These are phyloP conservation scores for Pelecanus crispus DNA, from an alignment of 2,113 vertebrate genomes.

Conservation along the genomic window DNA sequence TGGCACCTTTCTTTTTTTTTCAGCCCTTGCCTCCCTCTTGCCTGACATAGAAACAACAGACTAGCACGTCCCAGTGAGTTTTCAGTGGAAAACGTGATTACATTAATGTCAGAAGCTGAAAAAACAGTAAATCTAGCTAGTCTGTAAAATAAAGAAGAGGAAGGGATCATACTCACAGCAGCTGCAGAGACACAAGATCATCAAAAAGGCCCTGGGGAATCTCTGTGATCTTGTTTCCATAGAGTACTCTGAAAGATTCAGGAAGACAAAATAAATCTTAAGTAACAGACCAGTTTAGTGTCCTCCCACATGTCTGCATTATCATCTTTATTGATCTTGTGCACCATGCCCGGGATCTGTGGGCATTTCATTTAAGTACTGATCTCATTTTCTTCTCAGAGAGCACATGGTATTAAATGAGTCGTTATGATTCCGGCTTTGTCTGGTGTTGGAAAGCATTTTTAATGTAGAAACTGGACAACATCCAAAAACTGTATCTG, in stretches of 20 bases:
- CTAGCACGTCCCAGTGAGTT: not conserved
- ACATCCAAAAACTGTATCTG: constrained; percentile 35
- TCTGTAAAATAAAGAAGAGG: constrained; percentile 4
- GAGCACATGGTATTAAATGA: constrained; percentile 59
- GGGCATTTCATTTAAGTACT: constrained; percentile 43
- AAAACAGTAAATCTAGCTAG: constrained; percentile 2
- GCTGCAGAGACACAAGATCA: constrained; percentile 92
- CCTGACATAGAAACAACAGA: not conserved
- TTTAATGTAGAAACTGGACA: constrained; percentile 58
- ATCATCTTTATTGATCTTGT: constrained; percentile 49
- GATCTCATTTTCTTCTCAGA: constrained; percentile 34
- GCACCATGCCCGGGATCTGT: constrained; percentile 39
- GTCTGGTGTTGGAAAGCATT: constrained; percentile 46
- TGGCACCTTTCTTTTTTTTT: not conserved
- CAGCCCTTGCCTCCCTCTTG: not conserved
- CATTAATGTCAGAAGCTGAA: not conserved
- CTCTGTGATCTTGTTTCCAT: constrained; percentile 98
- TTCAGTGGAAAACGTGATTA: not conserved
- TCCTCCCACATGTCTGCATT: constrained; percentile 34
- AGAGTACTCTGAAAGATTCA: constrained; percentile 86
- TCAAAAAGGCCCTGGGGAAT: constrained; percentile 96
- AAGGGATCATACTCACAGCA: constrained; percentile 88
- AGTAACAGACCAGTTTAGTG: constrained; percentile 47
- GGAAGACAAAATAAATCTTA: constrained; percentile 57
- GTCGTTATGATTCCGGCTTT: constrained; percentile 57